Evolutionary conservation across 2,797 vertebrate genomes (phyloP), one percentile per base, ranked within the genome.

Genomic region (Morus bassanus): DNA sequence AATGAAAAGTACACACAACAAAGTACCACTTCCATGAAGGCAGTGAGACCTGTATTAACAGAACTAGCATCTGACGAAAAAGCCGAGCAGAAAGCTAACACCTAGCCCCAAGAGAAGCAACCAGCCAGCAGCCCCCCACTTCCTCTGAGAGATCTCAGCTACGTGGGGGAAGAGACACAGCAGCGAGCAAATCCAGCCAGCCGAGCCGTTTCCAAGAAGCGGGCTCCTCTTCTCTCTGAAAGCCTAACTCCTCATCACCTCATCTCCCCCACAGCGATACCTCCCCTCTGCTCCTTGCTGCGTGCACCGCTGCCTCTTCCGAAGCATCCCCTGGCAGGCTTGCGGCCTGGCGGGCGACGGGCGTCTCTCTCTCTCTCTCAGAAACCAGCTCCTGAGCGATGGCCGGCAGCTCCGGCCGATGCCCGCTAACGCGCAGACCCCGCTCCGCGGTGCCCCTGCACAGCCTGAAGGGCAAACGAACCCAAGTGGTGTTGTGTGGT

Each of bases 81-180:
- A 88, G 72, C 77, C 64, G 10, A 76, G 89, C 45, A 69, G 41
- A 89, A 93, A 89, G 76, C 68, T 87, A 93, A 95, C 91, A 93
- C 77, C 77, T 11, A 91, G 78, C 76, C 78, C 96, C 53, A 56
- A 96, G 96, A 96, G 96, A 96, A 88, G 83, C 85, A 70, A 91
- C 89, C 95, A 94, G 70, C 93, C 51, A 46, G 88, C 97, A 97
- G 97, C 89, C 95, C 96, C 93, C 97, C 95, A 97, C 97, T 98
- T 98, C 98, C 97, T 98, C 96, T 93, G 94, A 96, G 90, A 97
- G 81, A 83, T 95, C 96, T 97, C 83, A 75, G 89, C 67, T 13
- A 1, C 2, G 5, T 3, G 0, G 84, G 92, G 81, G 63, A 88
- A 61, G 81, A 97, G 86, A 90, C 59, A 14, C 89, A 96, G 78